A percentile compares a stretch with the other conserved stretches of the same genome.
phyloP scores from a whole-genome alignment of 1,140 invertebrate species.

The Colletes latitarsis region DNA sequence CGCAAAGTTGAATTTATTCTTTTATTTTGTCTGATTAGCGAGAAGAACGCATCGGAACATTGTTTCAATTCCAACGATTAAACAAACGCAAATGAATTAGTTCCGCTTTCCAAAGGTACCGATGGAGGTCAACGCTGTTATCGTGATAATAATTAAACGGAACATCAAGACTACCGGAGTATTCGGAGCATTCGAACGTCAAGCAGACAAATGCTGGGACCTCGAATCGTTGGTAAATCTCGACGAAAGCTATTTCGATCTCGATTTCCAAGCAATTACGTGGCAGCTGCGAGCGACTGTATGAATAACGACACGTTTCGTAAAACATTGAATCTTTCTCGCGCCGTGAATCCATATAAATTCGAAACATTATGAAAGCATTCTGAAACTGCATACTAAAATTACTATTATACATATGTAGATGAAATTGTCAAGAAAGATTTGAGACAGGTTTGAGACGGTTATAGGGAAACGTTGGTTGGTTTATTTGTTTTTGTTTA shows the following conservation, averaged over 20 bases:
- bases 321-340: background rate
- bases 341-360: background rate
- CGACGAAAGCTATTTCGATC: background rate
- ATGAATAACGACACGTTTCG: background rate
- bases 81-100: constrained; percentile 7
- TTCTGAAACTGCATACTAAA: background rate
- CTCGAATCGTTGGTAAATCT: background rate
- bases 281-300: background rate
- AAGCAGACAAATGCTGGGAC: background rate
- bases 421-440: too few species aligned
- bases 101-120: background rate
- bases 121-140: background rate
- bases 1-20: background rate
- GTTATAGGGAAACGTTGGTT: too few species aligned
- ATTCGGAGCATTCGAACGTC: background rate
- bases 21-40: background rate
- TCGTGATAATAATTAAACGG: constrained; percentile 15
- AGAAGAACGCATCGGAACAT: background rate
- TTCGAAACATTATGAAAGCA: background rate
- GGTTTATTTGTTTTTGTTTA: too few species aligned
- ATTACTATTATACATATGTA: too few species aligned
- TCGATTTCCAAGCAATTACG: background rate
- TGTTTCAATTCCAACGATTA: constrained; percentile 9
- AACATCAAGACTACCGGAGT: background rate
- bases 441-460: too few species aligned